Conservation (phyloP, 2,888 invertebrate species). For the Tenthredo distinguenda region DNA sequence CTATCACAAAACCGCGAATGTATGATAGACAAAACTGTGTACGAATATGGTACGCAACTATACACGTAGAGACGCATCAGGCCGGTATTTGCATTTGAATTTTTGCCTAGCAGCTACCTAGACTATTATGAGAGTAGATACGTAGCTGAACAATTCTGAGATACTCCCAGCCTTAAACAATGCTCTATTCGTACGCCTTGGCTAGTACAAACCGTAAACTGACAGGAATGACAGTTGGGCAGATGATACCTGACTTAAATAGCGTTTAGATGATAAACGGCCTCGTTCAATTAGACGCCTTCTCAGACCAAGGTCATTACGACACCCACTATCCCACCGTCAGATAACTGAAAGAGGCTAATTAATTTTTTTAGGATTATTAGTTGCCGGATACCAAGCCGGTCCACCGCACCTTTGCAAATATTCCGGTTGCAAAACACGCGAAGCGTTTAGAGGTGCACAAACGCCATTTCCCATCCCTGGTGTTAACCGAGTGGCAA, state of each 20-base stretch:
- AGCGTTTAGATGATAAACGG: slow-evolving; percentile 16
- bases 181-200: slow-evolving; percentile 65
- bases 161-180: slow-evolving; percentile 76
- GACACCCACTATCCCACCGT: slow-evolving; percentile 9
- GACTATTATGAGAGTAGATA: slow-evolving; percentile 72
- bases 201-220: slow-evolving; percentile 69
- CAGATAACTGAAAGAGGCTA: not conserved
- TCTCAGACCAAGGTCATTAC: slow-evolving; percentile 31
- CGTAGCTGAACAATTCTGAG: slow-evolving; percentile 75
- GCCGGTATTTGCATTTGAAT: slow-evolving; percentile 44
- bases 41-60: not conserved
- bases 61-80: not conserved
- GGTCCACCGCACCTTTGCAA: slow-evolving; percentile 18
- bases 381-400: not conserved
- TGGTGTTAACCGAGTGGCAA: not conserved
- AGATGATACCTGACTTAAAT: slow-evolving; percentile 55
- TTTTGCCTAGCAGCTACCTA: slow-evolving; percentile 43
- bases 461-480: slow-evolving; percentile 48
- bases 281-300: slow-evolving; percentile 6
- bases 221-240: slow-evolving; percentile 53
- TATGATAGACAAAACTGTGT: not conserved
- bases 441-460: slow-evolving; percentile 45
- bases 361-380: not conserved
- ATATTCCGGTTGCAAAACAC: slow-evolving; percentile 29
- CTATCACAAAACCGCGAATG: slow-evolving; percentile 12